Evolutionary conservation across 2,113 vertebrate species (phyloP), one percentile per base, ranked within the genome.

Genomic region (Pleuronectes platessa): DNA sequence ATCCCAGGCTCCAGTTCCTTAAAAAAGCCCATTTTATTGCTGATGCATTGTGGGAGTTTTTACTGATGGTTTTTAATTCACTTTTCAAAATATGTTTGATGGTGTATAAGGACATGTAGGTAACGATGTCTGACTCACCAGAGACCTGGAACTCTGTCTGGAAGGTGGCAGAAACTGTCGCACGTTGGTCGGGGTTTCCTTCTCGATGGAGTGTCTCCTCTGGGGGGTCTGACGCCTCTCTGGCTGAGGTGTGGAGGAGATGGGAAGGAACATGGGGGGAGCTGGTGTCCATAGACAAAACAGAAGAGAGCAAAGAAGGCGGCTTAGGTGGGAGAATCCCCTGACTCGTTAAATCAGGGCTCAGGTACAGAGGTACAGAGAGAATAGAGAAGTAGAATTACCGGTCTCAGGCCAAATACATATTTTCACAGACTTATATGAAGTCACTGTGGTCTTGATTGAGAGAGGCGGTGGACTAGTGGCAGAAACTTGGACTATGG

Each of bases 171-270:
- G 90, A 84, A 99, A 99, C 76, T 94, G 97, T 40, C 96, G 95
- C 68, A 99, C 96, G 0, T 96, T 97, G 27, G 97, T 98, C 63
- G 98, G 97, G 0, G 97, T 99, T 88, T 99, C 97, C 90, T 98
- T 99, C 88, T 99, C 98, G 24, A 99, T 99, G 83, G 98, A 99
- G 92, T 99, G 98, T 64, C 98, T 94, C 74, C 98, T 95, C 91
- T 97, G 97, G 1, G 96, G 94, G 1, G 95, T 91, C 90, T 97
- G 94, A 51, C 96, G 94, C 85, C 97, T 95, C 94, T 99, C 97
- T 0, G 98, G 98, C 90, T 99, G 98, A 0, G 98, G 98, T 1
- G 98, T 99, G 37, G 97, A 99, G 0, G 98, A 99, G 85, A 99
- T 98, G 85, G 98, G 98, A 90, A 99, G 90, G 93, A 99, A 99